Evolutionary conservation across 92 coral and sea anemone genomes (phyloP).

Genomic region (Palythoa caribaeorum): DNA sequence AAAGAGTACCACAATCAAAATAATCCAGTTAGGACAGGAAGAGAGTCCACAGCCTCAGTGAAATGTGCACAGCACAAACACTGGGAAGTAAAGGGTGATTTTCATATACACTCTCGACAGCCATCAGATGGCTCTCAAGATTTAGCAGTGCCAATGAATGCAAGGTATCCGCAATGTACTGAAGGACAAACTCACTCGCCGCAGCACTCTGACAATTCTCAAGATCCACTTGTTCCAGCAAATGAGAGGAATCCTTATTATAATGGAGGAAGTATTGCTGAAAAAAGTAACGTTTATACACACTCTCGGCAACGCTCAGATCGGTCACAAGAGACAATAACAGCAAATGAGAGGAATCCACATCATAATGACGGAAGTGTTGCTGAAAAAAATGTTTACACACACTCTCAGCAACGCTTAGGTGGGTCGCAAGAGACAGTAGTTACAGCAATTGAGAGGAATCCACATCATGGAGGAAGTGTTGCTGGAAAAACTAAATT

Average conservation of each 20-base stretch:
- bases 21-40: neutral
- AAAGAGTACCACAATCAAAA: neutral
- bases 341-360: neutral
- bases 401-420: no score
- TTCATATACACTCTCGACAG: conserved; percentile 1
- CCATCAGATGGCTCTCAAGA: conserved; percentile 15
- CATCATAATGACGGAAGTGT: neutral
- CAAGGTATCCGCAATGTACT: neutral
- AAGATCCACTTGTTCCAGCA: neutral
- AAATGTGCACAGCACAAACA: neutral
- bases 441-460: neutral
- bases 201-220: neutral
- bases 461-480: no score
- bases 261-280: neutral
- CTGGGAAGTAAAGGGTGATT: neutral
- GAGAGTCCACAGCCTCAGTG: neutral
- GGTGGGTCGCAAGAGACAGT: neutral
- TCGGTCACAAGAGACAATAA: neutral
- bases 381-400: neutral
- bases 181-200: neutral
- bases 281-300: neutral
- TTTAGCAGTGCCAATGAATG: neutral
- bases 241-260: neutral
- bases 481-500: no score
- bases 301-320: neutral